Evolutionary conservation across 2,113 vertebrate genomes (phyloP).

Genomic region (Microtus pennsylvanicus): DNA sequence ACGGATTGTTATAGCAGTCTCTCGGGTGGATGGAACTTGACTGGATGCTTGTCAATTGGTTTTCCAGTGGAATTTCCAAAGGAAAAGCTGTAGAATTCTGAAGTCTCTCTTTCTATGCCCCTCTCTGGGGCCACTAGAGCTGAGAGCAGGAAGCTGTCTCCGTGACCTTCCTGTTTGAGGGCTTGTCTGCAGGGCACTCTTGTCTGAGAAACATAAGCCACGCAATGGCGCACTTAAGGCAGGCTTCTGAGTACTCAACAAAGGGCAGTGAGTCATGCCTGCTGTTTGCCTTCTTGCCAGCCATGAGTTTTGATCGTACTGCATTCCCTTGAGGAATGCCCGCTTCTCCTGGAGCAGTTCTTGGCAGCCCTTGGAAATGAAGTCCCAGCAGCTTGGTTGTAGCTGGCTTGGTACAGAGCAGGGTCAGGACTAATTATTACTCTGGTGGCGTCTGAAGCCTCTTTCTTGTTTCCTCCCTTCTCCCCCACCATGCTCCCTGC

Average conservation of each 20-base stretch:
- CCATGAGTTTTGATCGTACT: neutral
- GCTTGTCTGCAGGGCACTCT: neutral
- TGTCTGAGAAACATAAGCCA: neutral
- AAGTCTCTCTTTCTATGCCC: neutral
- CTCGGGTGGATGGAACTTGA: neutral
- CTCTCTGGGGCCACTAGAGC: neutral
- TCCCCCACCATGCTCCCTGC: neutral
- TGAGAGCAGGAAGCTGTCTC: neutral
- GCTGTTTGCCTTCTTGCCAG: neutral
- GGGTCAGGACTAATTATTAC: neutral
- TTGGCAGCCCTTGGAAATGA: neutral
- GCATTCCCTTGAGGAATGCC: constrained; percentile 12
- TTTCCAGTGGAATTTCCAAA: neutral
- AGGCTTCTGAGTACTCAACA: neutral
- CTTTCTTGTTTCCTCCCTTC: neutral
- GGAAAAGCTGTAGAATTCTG: neutral
- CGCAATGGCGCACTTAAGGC: neutral
- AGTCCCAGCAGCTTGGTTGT: neutral
- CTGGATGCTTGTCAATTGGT: neutral
- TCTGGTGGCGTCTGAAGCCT: neutral
- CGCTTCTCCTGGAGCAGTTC: neutral
- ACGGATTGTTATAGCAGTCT: neutral
- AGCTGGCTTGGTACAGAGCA: neutral
- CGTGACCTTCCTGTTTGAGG: neutral
- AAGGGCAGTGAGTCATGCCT: neutral